These are phyloP conservation scores for Ptilonorhynchus violaceus DNA, from an alignment of 2,113 vertebrate genomes.

Conservation along the genomic window DNA sequence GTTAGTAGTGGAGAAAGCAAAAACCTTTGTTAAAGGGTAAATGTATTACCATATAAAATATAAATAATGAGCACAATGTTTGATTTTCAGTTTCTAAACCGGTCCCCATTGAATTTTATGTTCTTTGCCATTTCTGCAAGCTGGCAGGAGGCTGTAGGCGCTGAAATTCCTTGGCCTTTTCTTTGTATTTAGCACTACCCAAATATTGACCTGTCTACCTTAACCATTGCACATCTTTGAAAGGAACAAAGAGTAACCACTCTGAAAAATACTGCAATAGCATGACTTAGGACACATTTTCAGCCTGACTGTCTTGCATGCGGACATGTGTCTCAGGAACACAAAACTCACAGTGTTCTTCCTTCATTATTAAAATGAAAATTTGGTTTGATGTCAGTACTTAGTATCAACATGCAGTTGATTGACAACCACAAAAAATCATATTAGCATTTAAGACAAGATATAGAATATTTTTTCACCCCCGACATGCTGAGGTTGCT, in stretches of 20 bases:
- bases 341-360: neutral
- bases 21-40: neutral
- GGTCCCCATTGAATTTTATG: neutral
- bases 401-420: neutral
- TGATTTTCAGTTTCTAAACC: neutral
- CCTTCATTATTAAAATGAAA: neutral
- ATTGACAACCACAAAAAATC: neutral
- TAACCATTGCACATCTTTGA: neutral
- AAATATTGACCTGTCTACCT: constrained; percentile 15
- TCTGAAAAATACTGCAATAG: neutral
- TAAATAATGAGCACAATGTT: neutral
- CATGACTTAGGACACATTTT: neutral
- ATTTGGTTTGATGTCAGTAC: neutral
- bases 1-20: neutral
- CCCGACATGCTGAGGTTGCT: neutral
- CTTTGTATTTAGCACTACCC: neutral
- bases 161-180: neutral
- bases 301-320: neutral
- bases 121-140: neutral
- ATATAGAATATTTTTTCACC: neutral
- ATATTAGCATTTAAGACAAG: neutral
- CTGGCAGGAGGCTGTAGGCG: neutral
- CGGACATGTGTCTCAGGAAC: neutral
- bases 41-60: neutral
- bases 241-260: neutral